Conservation (phyloP, 1,140 invertebrate genomes). For the Zaprionus kolodkinae region DNA sequence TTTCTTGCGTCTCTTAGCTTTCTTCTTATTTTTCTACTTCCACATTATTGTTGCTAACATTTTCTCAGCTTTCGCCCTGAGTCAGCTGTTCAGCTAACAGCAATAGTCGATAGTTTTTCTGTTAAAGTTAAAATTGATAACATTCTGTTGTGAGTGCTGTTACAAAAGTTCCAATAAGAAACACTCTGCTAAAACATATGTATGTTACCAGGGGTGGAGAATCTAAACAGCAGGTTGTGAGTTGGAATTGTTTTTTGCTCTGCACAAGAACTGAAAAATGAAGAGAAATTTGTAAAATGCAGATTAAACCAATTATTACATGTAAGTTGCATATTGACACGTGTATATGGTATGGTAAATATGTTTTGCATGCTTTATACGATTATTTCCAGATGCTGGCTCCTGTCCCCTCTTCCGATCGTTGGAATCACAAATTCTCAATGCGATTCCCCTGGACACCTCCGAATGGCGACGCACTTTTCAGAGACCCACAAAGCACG, state of each 20-base stretch:
- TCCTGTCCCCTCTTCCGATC: slow-evolving; percentile 93
- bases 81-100: slow-evolving; percentile 33
- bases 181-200: not conserved
- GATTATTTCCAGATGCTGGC: slow-evolving; percentile 90
- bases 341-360: no score
- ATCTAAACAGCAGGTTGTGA: slow-evolving; percentile 35
- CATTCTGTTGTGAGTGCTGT: not conserved
- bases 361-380: not conserved
- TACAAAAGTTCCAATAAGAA: not conserved
- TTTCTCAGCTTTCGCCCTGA: slow-evolving; percentile 30
- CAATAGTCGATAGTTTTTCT: slow-evolving; percentile 5
- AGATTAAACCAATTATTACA: slow-evolving; percentile 79
- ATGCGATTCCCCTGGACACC: slow-evolving; percentile 92
- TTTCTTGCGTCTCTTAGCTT: slow-evolving; percentile 1
- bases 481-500: slow-evolving; percentile 91
- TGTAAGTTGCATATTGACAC: slow-evolving; percentile 53
- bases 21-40: slow-evolving; percentile 14
- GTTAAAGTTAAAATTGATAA: not conserved
- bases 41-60: slow-evolving; percentile 38
- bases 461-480: slow-evolving; percentile 96
- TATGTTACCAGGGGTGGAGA: slow-evolving; percentile 10
- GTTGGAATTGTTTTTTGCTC: slow-evolving; percentile 24
- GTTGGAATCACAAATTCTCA: slow-evolving; percentile 90
- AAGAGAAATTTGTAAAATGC: slow-evolving; percentile 62
- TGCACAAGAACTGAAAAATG: slow-evolving; percentile 44